Conservation (phyloP, 2,113 vertebrate species). For the human (Homo sapiens) region GRCh38 chr15:27582501-27583000, state of each 20-base stretch:
- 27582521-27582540: background rate
- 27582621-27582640: background rate
- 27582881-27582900: background rate
- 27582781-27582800: background rate
- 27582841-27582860: background rate
- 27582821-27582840: too few relatives aligned
- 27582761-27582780: background rate
- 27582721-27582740: background rate
- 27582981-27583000: background rate
- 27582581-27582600: background rate
- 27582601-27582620: background rate
- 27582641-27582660: background rate
- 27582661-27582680: background rate
- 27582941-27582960: background rate
- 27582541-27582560: background rate
- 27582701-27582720: background rate
- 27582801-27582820: background rate
- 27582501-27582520: background rate
- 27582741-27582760: background rate
- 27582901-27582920: background rate
- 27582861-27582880: background rate
- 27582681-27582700: background rate
- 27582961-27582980: background rate
- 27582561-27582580: background rate
- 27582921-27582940: background rate